Evolutionary conservation across 2,113 vertebrate species (phyloP).

Genomic region (Accipiter cooperii): DNA sequence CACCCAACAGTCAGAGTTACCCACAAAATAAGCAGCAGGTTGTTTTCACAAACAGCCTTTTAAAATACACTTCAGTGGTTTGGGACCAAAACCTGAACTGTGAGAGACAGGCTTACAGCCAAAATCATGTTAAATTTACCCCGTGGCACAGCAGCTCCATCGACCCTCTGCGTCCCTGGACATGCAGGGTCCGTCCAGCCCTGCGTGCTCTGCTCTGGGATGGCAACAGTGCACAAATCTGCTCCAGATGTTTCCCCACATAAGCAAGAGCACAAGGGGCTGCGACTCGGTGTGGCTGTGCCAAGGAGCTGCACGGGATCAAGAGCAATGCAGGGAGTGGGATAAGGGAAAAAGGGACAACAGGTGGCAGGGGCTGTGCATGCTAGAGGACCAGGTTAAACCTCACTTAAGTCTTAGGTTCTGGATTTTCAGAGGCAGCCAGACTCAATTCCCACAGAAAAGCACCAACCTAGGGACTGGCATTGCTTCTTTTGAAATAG

Average conservation of each 20-base stretch:
- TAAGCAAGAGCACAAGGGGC: neutral
- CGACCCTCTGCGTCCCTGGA: rapidly evolving
- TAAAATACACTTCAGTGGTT: neutral
- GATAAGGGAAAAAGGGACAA: neutral
- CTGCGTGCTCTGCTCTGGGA: neutral
- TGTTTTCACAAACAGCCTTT: neutral
- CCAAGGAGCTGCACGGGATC: neutral
- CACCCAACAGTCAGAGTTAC: neutral
- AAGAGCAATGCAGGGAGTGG: rapidly evolving
- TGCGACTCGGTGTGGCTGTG: neutral
- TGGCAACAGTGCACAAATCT: rapidly evolving
- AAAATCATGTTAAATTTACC: neutral
- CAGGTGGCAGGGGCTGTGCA: rapidly evolving
- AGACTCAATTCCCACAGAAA: neutral
- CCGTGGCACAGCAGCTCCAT: neutral
- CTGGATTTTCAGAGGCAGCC: neutral
- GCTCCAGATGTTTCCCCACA: neutral
- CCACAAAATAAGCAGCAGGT: neutral
- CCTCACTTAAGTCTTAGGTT: neutral
- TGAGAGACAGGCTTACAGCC: neutral
- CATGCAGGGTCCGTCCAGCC: neutral
- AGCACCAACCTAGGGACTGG: neutral
- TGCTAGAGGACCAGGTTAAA: neutral
- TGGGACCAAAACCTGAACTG: neutral
- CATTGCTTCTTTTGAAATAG: neutral